Evolutionary conservation across 2,888 invertebrate species (phyloP).

Genomic region (Rhamphomyia laevipes): DNA sequence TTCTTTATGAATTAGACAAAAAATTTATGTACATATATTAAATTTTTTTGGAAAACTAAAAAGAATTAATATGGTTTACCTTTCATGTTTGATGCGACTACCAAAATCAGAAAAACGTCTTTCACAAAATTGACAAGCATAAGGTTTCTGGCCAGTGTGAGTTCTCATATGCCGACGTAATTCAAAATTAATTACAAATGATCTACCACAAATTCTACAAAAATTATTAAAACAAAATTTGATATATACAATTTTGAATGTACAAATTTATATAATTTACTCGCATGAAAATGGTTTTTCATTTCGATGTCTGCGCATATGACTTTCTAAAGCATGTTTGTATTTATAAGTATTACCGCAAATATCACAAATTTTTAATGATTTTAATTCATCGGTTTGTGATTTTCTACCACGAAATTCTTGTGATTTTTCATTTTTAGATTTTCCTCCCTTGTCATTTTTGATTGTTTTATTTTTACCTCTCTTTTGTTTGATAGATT

Average conservation of each 20-base stretch:
- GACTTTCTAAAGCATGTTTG: constrained; percentile 33
- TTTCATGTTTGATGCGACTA: constrained; percentile 36
- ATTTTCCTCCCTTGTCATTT: background rate
- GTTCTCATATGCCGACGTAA: constrained; percentile 36
- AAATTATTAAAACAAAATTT: constrained; percentile 11
- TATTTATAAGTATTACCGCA: constrained; percentile 37
- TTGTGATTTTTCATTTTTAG: background rate
- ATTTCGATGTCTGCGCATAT: constrained; percentile 35
- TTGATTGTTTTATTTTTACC: background rate
- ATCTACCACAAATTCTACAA: constrained; percentile 34
- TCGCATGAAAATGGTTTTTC: constrained; percentile 18
- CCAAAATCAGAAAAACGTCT: constrained; percentile 37
- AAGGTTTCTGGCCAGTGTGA: constrained; percentile 37
- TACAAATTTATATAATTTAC: constrained; percentile 2
- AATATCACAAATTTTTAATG: constrained; percentile 33
- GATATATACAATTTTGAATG: background rate
- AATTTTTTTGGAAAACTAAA: background rate
- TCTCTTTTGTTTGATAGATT: background rate
- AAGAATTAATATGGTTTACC: constrained; percentile 12
- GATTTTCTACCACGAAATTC: background rate
- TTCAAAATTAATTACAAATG: constrained; percentile 36
- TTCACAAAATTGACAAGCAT: constrained; percentile 32
- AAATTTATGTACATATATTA: background rate
- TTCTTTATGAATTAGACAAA: constrained; percentile 11
- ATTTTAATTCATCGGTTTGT: constrained; percentile 14